Evolutionary conservation across 2,888 invertebrate species (phyloP).

Genomic region (Podotricha telesiphe): DNA sequence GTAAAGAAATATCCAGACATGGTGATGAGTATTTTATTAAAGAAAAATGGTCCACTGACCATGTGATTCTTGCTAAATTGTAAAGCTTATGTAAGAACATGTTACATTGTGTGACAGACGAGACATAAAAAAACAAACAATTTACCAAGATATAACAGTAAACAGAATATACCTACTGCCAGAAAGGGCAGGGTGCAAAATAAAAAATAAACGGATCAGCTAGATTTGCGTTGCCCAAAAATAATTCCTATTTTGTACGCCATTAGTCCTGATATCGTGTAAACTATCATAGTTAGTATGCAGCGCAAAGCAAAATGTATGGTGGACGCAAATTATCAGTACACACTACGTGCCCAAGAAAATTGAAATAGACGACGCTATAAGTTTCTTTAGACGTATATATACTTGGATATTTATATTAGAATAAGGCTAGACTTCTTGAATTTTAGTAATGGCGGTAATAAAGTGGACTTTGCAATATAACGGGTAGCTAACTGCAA

Average conservation of each 20-base stretch:
- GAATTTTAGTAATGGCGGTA: conserved; percentile 37
- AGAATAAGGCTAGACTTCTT: conserved; percentile 44
- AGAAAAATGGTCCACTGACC: not conserved
- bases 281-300: conserved; percentile 56
- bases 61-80: not conserved
- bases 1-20: not conserved
- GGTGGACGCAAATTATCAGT: conserved; percentile 72
- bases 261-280: conserved; percentile 71
- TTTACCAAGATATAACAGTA: conserved; percentile 42
- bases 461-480: conserved; percentile 17
- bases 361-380: conserved; percentile 52
- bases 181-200: conserved; percentile 61
- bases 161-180: conserved; percentile 39
- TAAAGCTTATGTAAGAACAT: conserved; percentile 21
- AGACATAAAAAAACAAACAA: conserved; percentile 41
- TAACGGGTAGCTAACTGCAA: no score
- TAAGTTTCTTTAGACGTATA: conserved; percentile 49
- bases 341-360: conserved; percentile 50
- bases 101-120: conserved; percentile 19
- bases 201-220: conserved; percentile 64
- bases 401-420: conserved; percentile 42
- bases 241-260: conserved; percentile 60
- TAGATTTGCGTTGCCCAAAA: conserved; percentile 60
- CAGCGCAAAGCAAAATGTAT: conserved; percentile 71
- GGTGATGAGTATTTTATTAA: not conserved